Base-by-base conservation (phyloP, 2,888 invertebrate genomes). In the Fabriciana adippe region DNA sequence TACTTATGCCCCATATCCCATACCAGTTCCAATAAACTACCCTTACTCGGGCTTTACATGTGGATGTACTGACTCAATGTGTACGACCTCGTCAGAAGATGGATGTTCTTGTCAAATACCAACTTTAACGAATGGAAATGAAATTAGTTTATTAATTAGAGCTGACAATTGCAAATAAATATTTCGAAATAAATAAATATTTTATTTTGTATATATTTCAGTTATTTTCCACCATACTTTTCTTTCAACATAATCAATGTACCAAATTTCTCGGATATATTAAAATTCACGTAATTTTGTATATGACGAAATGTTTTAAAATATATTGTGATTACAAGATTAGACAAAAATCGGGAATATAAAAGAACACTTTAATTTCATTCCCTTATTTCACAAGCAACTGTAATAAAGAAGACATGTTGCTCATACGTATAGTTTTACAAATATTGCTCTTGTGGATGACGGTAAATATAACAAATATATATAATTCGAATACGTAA, bases 1-100 rank as follows among this genome's bases (percentile, higher is more conserved):
- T 26, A 71, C 68, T 14, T 77, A 72, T 54, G 69, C 75, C 6
- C 75, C 78, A 1, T 73, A 73, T 54, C 76, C 78, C 0, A 71
- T 77, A 21, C 69, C 74, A 16, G 67, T 76, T 18, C 75, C 76
- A 2, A 64, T 68, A 13, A 70, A 71, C 54, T 62, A 45, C 18
- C 31, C 47, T 2, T 47, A 47, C n/a, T 59, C 57, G 26, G 57
- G 47, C 21, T 26, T 59, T 13, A 47, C 47, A 11, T 59, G 21
- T 48, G 57, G 57, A 26, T 59, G 26, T n/a, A 26, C 4, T 59
- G 57, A 59, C 47, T 21, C 21, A n/a, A 21, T 11, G 21, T 2
- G n/a, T 26, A 47, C 47, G n/a, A 59, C 26, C 1, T 6, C 57
- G 3, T 6, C 59, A 48, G 59, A 51, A 54, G 14, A 47, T 6